phyloP scores from a whole-genome alignment of 2,797 vertebrate species.

The Heterohyrax brucei region DNA sequence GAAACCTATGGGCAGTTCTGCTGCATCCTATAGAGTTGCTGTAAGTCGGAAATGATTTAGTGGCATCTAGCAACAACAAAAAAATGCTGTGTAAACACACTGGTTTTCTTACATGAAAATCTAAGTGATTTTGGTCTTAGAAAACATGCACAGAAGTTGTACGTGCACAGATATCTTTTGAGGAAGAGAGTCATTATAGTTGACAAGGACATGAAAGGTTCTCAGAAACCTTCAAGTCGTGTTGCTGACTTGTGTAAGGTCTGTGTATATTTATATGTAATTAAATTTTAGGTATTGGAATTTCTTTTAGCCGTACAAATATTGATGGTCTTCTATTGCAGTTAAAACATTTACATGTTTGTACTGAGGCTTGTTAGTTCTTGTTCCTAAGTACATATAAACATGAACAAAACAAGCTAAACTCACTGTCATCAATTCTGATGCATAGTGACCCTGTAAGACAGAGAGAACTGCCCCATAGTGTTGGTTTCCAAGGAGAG shows the following conservation, averaged over 20 bases:
- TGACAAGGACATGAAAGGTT: constrained; percentile 24
- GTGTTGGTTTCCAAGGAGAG: no score
- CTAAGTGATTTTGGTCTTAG: constrained; percentile 83
- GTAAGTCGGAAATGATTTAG: no score
- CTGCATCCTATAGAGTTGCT: no score
- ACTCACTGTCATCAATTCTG: no score
- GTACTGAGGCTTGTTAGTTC: constrained; percentile 15
- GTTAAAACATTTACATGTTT: constrained; percentile 69
- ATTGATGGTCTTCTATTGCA: constrained; percentile 83
- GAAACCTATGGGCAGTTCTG: no score
- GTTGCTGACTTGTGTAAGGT: constrained; percentile 75
- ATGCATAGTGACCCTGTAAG: no score
- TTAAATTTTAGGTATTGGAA: constrained; percentile 85
- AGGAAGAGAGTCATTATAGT: constrained; percentile 65
- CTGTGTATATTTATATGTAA: constrained; percentile 86
- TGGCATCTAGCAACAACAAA: no score
- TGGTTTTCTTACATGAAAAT: constrained; percentile 82
- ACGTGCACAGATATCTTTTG: constrained; percentile 83
- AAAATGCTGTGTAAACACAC: constrained; percentile 65
- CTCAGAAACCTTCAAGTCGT: neutral
- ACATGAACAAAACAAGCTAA: no score
- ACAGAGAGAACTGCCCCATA: no score
- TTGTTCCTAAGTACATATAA: neutral
- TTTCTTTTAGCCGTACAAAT: constrained; percentile 81
- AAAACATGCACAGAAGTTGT: constrained; percentile 84